Conservation (phyloP, 2,113 vertebrate species). For the Melanerpes aurifrons region DNA sequence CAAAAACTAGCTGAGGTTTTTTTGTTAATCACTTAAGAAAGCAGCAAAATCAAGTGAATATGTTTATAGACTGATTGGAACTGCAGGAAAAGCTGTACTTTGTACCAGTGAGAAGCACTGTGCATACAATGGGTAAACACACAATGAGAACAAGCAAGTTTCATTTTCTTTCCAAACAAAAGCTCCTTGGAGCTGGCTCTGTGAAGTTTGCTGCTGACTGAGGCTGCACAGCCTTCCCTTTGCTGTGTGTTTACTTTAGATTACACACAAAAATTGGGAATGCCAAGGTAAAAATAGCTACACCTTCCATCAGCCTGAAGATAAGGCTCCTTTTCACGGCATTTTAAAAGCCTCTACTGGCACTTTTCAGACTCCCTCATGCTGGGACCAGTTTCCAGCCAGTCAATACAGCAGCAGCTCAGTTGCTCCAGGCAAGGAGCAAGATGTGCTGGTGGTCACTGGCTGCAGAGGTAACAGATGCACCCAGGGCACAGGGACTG, state of each 20-base stretch:
- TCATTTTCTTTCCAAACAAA: constrained; percentile 30
- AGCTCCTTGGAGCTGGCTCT: neutral
- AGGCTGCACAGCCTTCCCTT: neutral
- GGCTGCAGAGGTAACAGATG: neutral
- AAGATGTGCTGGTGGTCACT: neutral
- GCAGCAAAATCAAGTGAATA: neutral
- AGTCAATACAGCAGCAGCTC: neutral
- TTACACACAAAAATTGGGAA: neutral
- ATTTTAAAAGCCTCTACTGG: neutral
- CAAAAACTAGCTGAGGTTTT: neutral
- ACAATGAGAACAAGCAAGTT: neutral
- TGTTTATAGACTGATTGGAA: neutral
- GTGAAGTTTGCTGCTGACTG: neutral
- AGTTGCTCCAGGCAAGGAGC: neutral
- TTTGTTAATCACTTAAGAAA: neutral
- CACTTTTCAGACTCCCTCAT: neutral
- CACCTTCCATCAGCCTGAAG: neutral
- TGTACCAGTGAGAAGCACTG: neutral
- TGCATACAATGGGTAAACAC: constrained; percentile 10
- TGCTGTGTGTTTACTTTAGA: neutral
- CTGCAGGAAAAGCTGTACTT: constrained; percentile 17
- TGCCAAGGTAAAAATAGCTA: constrained; percentile 22
- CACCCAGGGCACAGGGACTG: neutral
- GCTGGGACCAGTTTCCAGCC: neutral
- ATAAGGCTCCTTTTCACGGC: neutral